Evolutionary conservation across 2,113 vertebrate genomes (phyloP), one percentile per base, ranked within the genome.

Genomic region (Crotalus horridus): DNA sequence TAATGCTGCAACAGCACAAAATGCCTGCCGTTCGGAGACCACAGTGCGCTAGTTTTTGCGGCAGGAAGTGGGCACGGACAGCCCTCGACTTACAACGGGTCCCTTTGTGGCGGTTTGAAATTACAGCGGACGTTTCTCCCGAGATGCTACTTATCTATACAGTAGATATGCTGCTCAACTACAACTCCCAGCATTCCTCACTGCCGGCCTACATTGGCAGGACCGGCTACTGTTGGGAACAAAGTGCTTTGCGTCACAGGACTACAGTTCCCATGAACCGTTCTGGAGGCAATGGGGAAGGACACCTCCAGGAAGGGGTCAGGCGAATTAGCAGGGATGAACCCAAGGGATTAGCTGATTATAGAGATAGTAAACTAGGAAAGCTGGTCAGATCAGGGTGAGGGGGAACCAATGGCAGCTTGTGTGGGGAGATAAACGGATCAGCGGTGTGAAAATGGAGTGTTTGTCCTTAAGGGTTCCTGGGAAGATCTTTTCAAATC

Each of bases 1-100:
- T 39, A 39, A 81, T 7, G 7, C 33, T 39, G 8, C 15, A 7
- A 81, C 33, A 39, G 17, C 69, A 81, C 69, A 39, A 39, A 81
- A 39, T 0, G 2, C 15, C n/a, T 74, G 15, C n/a, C 12, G 33
- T 74, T 39, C 69, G 4, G 55, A 55, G 55, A 55, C 55, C 13
- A 20, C 15, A 3, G 39, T 0, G 15, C 6, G 3, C n/a, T 81
- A 0, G n/a, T 74, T 74, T 74, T n/a, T 2, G 6, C 0, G 0
- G n/a, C 15, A 74, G 69, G 69, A 74, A 74, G n/a, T 3, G n/a
- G n/a, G n/a, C 17, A 7, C 69, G 10, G 64, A 29, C 12, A 6
- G 29, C n/a, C 64, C 29, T 13, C 4, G 12, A 69, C 12, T 69
- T 69, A 69, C 4, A 5, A 69, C 1, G 5, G 29, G n/a, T 15